These are phyloP conservation scores for Catocala nupta DNA, from an alignment of 2,888 invertebrate species.

Conservation along the genomic window DNA sequence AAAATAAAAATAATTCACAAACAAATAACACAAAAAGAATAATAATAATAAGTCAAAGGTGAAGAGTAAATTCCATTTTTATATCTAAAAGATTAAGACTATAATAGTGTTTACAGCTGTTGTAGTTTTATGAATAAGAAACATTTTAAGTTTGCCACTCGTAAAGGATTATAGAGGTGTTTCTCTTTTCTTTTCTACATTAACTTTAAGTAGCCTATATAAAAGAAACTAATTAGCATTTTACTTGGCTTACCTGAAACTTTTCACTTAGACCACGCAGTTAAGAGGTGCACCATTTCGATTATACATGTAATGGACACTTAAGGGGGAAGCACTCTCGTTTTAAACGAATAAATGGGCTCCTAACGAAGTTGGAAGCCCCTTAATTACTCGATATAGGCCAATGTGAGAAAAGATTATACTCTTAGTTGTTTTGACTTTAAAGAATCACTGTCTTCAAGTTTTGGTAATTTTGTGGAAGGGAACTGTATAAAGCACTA, in stretches of 20 bases:
- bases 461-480: neutral
- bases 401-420: slow-evolving; percentile 60
- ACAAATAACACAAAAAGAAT: too few species aligned
- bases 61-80: too few species aligned
- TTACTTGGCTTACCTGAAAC: neutral
- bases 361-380: slow-evolving; percentile 66
- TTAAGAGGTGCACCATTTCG: slow-evolving; percentile 55
- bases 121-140: too few species aligned
- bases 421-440: slow-evolving; percentile 27
- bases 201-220: too few species aligned
- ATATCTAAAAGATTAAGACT: too few species aligned
- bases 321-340: slow-evolving; percentile 59
- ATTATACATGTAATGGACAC: slow-evolving; percentile 65
- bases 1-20: too few species aligned
- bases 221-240: neutral
- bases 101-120: too few species aligned
- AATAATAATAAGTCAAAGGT: too few species aligned
- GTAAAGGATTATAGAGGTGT: too few species aligned
- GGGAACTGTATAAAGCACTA: neutral
- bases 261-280: slow-evolving; percentile 30
- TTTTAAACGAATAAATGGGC: slow-evolving; percentile 68
- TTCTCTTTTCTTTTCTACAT: too few species aligned
- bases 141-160: too few species aligned
- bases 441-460: neutral
- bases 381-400: slow-evolving; percentile 68